phyloP scores from a whole-genome alignment of 2,113 vertebrate genomes.

The Passer domesticus region DNA sequence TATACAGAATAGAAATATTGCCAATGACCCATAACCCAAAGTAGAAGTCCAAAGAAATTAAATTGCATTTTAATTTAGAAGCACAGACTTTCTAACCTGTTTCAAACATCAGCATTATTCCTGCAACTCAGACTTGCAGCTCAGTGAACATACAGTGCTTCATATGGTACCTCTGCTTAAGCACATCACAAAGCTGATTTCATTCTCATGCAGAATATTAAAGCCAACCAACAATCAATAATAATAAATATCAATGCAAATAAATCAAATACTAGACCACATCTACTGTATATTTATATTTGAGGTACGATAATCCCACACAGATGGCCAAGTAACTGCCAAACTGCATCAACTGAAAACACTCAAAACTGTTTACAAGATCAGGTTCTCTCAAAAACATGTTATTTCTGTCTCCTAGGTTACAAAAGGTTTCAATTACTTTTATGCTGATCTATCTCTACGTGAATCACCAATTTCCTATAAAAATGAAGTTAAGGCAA shows the following conservation, averaged over 20 bases:
- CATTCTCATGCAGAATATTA: background rate
- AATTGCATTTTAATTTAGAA: background rate
- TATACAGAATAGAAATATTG: background rate
- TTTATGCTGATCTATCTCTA: background rate
- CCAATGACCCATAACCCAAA: background rate
- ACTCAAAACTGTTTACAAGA: background rate
- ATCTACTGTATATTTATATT: background rate
- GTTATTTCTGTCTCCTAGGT: background rate
- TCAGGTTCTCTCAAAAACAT: background rate
- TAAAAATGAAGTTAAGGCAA: rapidly evolving
- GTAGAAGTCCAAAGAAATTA: background rate
- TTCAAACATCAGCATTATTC: background rate
- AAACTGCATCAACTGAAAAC: background rate
- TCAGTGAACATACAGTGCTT: rapidly evolving
- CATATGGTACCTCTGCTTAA: background rate
- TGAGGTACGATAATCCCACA: background rate
- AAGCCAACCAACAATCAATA: background rate
- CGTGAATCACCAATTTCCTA: background rate
- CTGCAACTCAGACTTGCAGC: background rate
- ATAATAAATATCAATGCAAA: background rate
- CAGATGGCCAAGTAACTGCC: background rate
- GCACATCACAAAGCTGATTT: background rate
- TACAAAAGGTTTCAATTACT: background rate
- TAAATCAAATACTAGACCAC: background rate
- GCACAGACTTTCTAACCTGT: background rate